Base-by-base conservation (phyloP, 2,888 invertebrate genomes). In the Anthophora plumipes region DNA sequence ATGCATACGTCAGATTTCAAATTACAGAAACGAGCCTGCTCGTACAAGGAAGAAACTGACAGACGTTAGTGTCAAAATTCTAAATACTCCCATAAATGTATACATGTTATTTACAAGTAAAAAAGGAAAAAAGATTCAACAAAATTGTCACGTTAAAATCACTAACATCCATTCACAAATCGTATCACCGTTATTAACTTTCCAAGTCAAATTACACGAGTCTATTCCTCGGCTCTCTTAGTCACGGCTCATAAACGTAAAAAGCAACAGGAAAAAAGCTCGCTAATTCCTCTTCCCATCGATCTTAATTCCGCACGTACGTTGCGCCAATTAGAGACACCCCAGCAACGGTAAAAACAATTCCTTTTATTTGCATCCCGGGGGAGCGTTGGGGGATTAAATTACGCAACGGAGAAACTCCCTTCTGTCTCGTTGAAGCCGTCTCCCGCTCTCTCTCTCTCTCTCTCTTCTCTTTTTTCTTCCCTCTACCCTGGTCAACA, bases 321-420 rank as follows among this genome's bases (percentile, higher is more conserved):
- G 25, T 25, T 17, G 22, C 46, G 25, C 31, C 55, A 67, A 67
- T 67, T 67, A 43, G 25, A 31, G 25, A 7, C 20, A 22, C 2
- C 46, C 14, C 12, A 20, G 63, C 48, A 7, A 1, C 31, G 22
- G n/a, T 31, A 60, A 74, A 60, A 67, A 67, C 59, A 60, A 50
- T 66, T 73, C 66, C n/a, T 31, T 59, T 41, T 74, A 59, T 74
- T 67, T 60, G 50, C 67, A 66, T 67, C 48, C 41, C 22, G 43
- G 60, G 60, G 43, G 17, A 22, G 25, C 31, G 20, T 20, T 31
- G 48, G 17, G n/a, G 46, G 22, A 54, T 73, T 66, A 59, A 66
- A 73, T 73, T 73, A 66, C 52, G 8, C 25, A n/a, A n/a, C 22
- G 57, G 22, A 12, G 7, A 43, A n/a, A 17, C 11, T 9, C 17